Evolutionary conservation across 2,888 invertebrate species (phyloP).

Genomic region (Coecobrya sp.): DNA sequence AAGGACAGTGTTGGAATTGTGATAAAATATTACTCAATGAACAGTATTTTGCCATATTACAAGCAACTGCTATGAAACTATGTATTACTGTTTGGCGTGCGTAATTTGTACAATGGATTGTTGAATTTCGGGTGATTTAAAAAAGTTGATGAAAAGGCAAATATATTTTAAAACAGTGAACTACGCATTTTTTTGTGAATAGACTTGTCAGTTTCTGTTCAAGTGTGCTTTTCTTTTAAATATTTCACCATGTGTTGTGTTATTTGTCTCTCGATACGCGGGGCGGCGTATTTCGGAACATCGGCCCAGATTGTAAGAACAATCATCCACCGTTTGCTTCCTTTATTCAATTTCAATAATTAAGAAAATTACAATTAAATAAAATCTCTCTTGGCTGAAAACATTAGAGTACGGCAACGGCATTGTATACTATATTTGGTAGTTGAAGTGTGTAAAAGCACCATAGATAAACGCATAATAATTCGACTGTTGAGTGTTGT

Average conservation of each 20-base stretch:
- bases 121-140: not conserved
- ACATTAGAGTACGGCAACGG: not conserved
- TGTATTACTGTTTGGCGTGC: too few species aligned
- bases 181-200: slow-evolving; percentile 15
- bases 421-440: not conserved
- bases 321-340: not conserved
- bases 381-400: not conserved
- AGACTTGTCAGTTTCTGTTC: not conserved
- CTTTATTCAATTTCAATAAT: not conserved
- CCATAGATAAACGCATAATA: slow-evolving; percentile 22
- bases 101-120: too few species aligned
- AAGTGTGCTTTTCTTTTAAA: not conserved
- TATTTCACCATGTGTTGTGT: slow-evolving; percentile 73
- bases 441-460: not conserved
- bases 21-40: too few species aligned
- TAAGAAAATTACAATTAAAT: not conserved
- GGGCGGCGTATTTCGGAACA: slow-evolving; percentile 81
- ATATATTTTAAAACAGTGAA: too few species aligned
- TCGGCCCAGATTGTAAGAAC: slow-evolving; percentile 81
- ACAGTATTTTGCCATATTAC: too few species aligned
- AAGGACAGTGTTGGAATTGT: not conserved
- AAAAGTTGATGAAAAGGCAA: not conserved
- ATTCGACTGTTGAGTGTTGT: not conserved
- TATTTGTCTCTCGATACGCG: slow-evolving; percentile 76
- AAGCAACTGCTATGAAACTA: too few species aligned